phyloP scores from a whole-genome alignment of 2,888 invertebrate species.

The Cephus nigrinus region DNA sequence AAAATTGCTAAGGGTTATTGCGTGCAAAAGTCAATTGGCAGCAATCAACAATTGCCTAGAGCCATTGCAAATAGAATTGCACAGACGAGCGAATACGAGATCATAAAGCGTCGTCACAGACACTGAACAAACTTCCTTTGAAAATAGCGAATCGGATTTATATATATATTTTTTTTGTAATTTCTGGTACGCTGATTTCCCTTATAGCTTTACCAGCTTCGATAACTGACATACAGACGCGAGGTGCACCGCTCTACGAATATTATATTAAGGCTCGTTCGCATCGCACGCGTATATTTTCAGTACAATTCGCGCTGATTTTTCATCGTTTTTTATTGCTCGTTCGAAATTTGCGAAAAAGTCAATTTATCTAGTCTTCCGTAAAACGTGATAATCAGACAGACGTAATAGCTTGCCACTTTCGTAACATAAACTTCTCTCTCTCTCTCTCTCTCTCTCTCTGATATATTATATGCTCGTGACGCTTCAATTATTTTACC shows the following conservation, averaged over 20 bases:
- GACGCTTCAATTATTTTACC: not conserved
- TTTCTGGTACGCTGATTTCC: not conserved
- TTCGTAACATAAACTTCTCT: not conserved
- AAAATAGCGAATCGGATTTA: not conserved
- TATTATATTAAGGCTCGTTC: not conserved
- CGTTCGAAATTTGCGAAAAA: not conserved
- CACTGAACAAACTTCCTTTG: not conserved
- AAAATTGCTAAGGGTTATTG: not conserved
- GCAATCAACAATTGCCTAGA: not conserved
- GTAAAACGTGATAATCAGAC: not conserved
- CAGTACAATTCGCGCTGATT: not conserved
- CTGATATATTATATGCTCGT: not conserved
- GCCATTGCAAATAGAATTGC: not conserved
- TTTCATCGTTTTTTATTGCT: not conserved
- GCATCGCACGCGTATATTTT: not conserved
- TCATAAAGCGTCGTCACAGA: not conserved
- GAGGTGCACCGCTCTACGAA: not conserved
- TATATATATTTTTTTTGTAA: not conserved
- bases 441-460: not conserved
- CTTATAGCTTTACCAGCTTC: not conserved
- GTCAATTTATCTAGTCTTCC: not conserved
- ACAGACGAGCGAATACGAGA: not conserved
- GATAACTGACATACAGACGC: not conserved
- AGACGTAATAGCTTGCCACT: not conserved
- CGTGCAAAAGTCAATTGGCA: not conserved